Percentiles rank a stretch among this genome's conserved stretches.
Evolutionary conservation across 2,888 invertebrate genomes (phyloP).

Genomic region (Pteria penguin): DNA sequence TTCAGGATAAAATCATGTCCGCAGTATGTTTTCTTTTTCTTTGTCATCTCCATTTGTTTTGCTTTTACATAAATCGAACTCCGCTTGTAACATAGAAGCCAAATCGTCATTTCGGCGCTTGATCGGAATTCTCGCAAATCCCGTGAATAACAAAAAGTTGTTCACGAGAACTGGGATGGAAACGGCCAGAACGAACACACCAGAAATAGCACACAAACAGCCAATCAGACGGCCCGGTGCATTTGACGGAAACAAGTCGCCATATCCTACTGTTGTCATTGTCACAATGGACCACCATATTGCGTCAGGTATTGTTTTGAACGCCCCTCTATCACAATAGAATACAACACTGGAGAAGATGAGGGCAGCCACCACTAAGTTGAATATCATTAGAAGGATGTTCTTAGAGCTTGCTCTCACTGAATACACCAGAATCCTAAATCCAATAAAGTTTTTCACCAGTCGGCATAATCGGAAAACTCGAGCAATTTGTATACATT

Average conservation of each 20-base stretch:
- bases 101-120: conserved; percentile 24
- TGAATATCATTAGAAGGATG: conserved; percentile 60
- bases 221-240: conserved; percentile 58
- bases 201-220: conserved; percentile 58
- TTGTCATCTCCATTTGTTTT: background rate
- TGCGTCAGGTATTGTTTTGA: conserved; percentile 61
- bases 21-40: background rate
- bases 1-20: too few relatives aligned
- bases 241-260: conserved; percentile 59
- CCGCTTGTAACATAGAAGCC: conserved; percentile 26
- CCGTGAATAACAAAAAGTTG: conserved; percentile 63
- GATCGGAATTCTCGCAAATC: conserved; percentile 38
- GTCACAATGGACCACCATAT: conserved; percentile 69
- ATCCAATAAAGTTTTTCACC: conserved; percentile 60
- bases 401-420: conserved; percentile 60
- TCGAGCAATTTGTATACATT: conserved; percentile 55
- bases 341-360: conserved; percentile 63
- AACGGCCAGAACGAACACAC: conserved; percentile 67
- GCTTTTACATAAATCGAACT: conserved; percentile 14
- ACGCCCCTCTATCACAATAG: conserved; percentile 51
- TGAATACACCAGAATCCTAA: conserved; percentile 63
- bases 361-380: conserved; percentile 59
- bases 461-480: conserved; percentile 62
- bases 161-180: conserved; percentile 69
- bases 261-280: conserved; percentile 71